Conservation (phyloP, 2,888 invertebrate species). For the Lacanobia wlatinum region DNA sequence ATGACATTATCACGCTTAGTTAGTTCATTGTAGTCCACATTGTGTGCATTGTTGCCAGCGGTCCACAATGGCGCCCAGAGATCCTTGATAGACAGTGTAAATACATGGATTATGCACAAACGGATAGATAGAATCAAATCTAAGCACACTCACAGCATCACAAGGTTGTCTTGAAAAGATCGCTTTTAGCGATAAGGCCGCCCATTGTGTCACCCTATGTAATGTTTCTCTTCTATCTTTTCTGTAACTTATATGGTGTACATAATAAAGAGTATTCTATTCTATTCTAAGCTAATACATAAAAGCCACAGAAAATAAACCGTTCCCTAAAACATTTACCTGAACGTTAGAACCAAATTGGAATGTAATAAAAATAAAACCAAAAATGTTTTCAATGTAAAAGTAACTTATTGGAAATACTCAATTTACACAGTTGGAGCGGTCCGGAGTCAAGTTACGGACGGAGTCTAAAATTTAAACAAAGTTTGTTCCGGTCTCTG, state of each 20-base stretch:
- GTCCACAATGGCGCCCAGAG: slow-evolving; percentile 15
- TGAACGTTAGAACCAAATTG: slow-evolving; percentile 26
- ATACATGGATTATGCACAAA: slow-evolving; percentile 1
- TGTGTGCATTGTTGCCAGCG: slow-evolving; percentile 32
- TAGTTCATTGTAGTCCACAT: slow-evolving; percentile 18
- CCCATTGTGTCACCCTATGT: too few species aligned
- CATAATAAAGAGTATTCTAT: too few species aligned
- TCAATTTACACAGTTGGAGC: slow-evolving; percentile 61
- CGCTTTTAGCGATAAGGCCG: too few species aligned
- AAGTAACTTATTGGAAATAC: slow-evolving; percentile 64
- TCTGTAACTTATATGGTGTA: too few species aligned
- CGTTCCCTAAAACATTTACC: slow-evolving; percentile 16
- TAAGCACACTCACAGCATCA: too few species aligned
- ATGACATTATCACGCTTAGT: slow-evolving; percentile 31
- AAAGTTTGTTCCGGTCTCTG: slow-evolving; percentile 80
- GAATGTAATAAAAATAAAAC: slow-evolving; percentile 55
- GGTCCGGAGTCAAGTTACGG: slow-evolving; percentile 71
- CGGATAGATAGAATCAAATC: background rate
- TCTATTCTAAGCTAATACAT: too few species aligned
- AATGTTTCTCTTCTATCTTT: too few species aligned
- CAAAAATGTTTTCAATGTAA: slow-evolving; percentile 54
- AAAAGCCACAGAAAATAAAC: background rate
- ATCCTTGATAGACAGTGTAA: slow-evolving; percentile 29
- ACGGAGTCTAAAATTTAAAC: slow-evolving; percentile 76
- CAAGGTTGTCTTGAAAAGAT: too few species aligned